Percentiles rank a stretch among this genome's conserved stretches.
Evolutionary conservation across 2,797 vertebrate genomes (phyloP).

Genomic region (Staurois parvus): DNA sequence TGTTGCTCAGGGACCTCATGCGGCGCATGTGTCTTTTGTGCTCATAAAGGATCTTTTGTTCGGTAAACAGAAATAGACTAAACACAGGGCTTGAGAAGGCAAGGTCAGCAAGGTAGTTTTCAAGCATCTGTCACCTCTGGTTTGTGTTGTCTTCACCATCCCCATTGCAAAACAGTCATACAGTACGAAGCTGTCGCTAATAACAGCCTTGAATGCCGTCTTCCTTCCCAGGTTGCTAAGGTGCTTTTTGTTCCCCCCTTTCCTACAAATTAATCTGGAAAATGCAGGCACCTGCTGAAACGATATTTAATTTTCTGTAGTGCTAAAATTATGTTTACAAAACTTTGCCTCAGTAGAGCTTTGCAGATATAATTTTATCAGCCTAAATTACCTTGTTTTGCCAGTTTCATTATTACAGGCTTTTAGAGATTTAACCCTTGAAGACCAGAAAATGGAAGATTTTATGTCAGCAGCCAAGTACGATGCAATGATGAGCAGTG

Average conservation of each 20-base stretch:
- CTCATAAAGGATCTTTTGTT: neutral
- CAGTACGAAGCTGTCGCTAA: neutral
- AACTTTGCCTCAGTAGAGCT: slow-evolving; percentile 15
- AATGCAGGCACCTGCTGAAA: slow-evolving; percentile 12
- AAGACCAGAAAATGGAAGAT: neutral
- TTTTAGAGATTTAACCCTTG: neutral
- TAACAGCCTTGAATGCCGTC: neutral
- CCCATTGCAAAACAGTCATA: slow-evolving; percentile 13
- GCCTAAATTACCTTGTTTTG: slow-evolving; percentile 17
- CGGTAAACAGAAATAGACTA: slow-evolving; percentile 37
- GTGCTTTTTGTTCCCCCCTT: neutral
- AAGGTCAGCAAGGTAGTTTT: slow-evolving; percentile 26
- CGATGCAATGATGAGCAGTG: too few relatives aligned
- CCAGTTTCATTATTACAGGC: neutral
- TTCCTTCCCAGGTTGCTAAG: neutral
- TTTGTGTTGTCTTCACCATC: slow-evolving; percentile 14
- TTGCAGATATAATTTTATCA: neutral
- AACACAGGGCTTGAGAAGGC: slow-evolving; percentile 4
- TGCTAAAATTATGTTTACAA: slow-evolving; percentile 33
- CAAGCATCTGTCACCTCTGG: neutral
- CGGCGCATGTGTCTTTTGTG: slow-evolving; percentile 29
- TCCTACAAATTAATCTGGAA: slow-evolving; percentile 7
- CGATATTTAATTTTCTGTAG: slow-evolving; percentile 20
- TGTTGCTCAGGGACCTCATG: slow-evolving; percentile 2
- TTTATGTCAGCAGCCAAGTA: neutral